Evolutionary conservation across 2,797 vertebrate species (phyloP).

Genomic region (Fundulus diaphanus): DNA sequence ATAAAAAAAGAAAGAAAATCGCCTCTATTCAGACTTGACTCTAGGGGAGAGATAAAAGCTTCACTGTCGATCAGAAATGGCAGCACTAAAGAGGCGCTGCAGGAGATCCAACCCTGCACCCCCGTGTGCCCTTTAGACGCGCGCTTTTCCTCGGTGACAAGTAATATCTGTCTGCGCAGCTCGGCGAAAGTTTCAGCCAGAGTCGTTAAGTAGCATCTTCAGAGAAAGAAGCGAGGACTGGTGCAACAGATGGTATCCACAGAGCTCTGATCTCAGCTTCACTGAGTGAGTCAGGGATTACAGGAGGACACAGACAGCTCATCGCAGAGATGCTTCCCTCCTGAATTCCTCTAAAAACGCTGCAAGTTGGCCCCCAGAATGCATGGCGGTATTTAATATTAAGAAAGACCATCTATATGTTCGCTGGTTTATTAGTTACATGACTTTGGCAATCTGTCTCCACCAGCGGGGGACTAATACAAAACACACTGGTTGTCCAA

Average conservation of each 20-base stretch:
- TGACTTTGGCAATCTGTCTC: conserved; percentile 39
- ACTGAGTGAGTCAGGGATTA: neutral
- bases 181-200: conserved; percentile 3
- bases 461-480: conserved; percentile 58
- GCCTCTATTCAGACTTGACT: conserved; percentile 50
- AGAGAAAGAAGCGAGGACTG: neutral
- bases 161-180: conserved; percentile 21
- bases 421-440: conserved; percentile 31
- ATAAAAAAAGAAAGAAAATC: conserved; percentile 17
- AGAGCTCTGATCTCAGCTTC: conserved; percentile 4
- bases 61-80: conserved; percentile 60
- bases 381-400: conserved; percentile 1
- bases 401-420: neutral
- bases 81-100: conserved; percentile 59
- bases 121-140: conserved; percentile 28
- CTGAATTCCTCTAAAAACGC: conserved; percentile 1
- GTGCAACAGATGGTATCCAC: conserved; percentile 14
- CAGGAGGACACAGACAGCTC: conserved; percentile 1
- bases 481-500: conserved; percentile 67
- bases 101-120: conserved; percentile 46
- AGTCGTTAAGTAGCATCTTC: conserved; percentile 18
- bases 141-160: conserved; percentile 33
- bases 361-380: neutral
- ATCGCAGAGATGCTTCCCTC: neutral
- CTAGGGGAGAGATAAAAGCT: conserved; percentile 63